Evolutionary conservation across 2,888 invertebrate genomes (phyloP).

Genomic region (Drosophila prostipennis): DNA sequence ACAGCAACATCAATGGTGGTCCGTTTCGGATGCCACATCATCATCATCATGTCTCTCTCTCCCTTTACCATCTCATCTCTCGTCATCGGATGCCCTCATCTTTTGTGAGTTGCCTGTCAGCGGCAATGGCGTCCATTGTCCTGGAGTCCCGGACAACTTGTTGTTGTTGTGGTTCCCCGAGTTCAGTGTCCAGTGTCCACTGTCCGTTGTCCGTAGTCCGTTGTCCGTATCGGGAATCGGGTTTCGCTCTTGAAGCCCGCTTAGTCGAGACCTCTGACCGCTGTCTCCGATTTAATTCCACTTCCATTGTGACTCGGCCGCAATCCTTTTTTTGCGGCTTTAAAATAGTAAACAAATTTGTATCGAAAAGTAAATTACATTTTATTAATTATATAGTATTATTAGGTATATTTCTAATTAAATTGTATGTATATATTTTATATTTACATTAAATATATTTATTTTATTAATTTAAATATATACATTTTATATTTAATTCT

Average conservation of each 20-base stretch:
- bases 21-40: slow-evolving; percentile 49
- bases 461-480: no score
- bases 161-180: slow-evolving; percentile 6
- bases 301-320: neutral
- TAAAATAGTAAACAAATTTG: neutral
- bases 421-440: no score
- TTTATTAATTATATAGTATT: no score
- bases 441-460: no score
- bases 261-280: neutral
- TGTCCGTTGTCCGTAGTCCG: neutral
- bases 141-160: slow-evolving; percentile 19
- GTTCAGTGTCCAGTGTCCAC: neutral
- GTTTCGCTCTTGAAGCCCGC: slow-evolving; percentile 19
- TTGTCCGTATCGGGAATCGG: neutral
- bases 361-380: neutral
- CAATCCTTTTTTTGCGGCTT: neutral
- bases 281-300: neutral
- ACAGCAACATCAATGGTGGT: slow-evolving; percentile 43
- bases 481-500: no score
- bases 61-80: slow-evolving; percentile 8
- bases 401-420: no score
- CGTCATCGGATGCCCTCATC: slow-evolving; percentile 46
- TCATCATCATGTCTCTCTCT: slow-evolving; percentile 22
- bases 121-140: slow-evolving; percentile 41
- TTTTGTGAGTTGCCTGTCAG: slow-evolving; percentile 38